A percentile compares a stretch with the other conserved stretches of the same genome.
These are phyloP conservation scores for Urosaurus nigricauda DNA, from an alignment of 2,797 vertebrate species.

Conservation along the genomic window DNA sequence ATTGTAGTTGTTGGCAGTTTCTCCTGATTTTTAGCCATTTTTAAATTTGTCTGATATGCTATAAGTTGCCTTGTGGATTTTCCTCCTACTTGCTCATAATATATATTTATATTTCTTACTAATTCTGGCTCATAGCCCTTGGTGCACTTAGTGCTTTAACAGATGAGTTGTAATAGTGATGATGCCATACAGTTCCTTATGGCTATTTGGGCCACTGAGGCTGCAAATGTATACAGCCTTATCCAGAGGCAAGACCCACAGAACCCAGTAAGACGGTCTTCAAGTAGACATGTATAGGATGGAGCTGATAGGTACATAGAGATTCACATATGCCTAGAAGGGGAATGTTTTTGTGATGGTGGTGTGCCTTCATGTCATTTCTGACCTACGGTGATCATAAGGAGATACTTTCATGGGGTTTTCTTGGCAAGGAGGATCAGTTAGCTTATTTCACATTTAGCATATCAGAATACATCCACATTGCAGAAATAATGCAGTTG, in stretches of 20 bases:
- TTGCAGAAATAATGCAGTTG: too few species aligned
- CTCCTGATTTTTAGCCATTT: not conserved
- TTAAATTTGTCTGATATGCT: not conserved
- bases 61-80: not conserved
- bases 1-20: not conserved
- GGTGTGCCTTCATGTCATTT: too few species aligned
- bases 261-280: not conserved
- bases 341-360: too few species aligned
- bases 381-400: too few species aligned
- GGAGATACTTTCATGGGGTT: too few species aligned
- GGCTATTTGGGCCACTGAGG: not conserved
- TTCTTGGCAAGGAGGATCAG: too few species aligned
- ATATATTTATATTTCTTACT: slow-evolving; percentile 11
- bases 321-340: not conserved
- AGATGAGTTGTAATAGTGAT: not conserved
- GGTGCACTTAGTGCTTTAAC: not conserved
- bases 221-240: not conserved
- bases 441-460: too few species aligned
- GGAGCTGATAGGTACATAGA: not conserved
- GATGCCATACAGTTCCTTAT: not conserved
- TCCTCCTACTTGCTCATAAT: not conserved
- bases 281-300: not conserved
- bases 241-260: not conserved
- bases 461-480: too few species aligned
- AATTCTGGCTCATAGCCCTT: not conserved